These are phyloP conservation scores for Lucilia sericata DNA, from an alignment of 1,140 invertebrate genomes.

Conservation along the genomic window DNA sequence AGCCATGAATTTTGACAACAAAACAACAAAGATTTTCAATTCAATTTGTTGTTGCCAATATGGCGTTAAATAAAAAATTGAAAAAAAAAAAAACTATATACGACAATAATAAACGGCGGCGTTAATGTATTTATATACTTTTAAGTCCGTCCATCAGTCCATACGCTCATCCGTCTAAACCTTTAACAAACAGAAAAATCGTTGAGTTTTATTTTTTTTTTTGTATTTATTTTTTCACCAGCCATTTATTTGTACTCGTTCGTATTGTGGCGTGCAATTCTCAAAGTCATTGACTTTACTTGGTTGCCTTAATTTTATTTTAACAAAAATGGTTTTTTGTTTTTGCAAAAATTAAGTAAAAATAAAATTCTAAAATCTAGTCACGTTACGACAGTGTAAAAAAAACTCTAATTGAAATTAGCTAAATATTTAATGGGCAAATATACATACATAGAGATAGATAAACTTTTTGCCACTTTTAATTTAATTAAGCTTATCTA, in stretches of 20 bases:
- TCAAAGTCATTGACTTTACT: slow-evolving; percentile 42
- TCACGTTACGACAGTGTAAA: slow-evolving; percentile 32
- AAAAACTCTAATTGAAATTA: slow-evolving; percentile 22
- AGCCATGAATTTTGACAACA: background rate
- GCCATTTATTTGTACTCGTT: background rate
- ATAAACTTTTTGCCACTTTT: background rate
- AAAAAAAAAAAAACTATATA: background rate
- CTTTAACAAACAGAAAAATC: background rate
- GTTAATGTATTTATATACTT: slow-evolving; percentile 35
- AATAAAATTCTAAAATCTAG: slow-evolving; percentile 35
- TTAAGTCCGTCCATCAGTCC: background rate
- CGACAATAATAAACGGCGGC: slow-evolving; percentile 10
- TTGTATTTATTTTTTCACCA: background rate
- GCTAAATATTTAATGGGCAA: slow-evolving; percentile 7
- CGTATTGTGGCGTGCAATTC: slow-evolving; percentile 30
- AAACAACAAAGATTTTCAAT: slow-evolving; percentile 21
- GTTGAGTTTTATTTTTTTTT: background rate
- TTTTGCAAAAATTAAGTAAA: slow-evolving; percentile 24
- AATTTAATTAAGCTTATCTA: slow-evolving; percentile 42
- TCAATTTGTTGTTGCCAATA: slow-evolving; percentile 14
- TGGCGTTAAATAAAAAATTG: background rate
- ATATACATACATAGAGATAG: background rate
- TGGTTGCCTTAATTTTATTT: slow-evolving; percentile 30
- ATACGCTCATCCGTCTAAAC: background rate
- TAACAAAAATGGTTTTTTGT: slow-evolving; percentile 14